Evolutionary conservation across 2,888 invertebrate species (phyloP).

Genomic region (Phaonia tiefii): DNA sequence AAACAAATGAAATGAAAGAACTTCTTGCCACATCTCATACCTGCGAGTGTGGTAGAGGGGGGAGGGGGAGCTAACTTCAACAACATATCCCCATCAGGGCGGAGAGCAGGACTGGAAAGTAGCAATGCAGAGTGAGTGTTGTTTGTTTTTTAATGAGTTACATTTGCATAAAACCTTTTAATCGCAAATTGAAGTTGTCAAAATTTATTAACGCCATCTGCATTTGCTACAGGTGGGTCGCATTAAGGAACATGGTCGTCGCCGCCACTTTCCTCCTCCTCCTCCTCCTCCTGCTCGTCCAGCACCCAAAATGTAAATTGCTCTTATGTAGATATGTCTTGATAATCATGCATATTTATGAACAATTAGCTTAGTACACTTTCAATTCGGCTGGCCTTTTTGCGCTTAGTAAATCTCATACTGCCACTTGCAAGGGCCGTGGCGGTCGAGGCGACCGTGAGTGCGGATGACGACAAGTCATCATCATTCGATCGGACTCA

Average conservation of each 20-base stretch:
- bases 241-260: neutral
- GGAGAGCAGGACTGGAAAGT: no score
- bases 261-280: neutral
- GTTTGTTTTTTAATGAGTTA: slow-evolving; percentile 59
- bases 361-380: slow-evolving; percentile 54
- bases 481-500: slow-evolving; percentile 28
- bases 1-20: slow-evolving; percentile 42
- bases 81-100: no score
- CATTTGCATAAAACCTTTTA: slow-evolving; percentile 66
- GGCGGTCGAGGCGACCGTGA: slow-evolving; percentile 2
- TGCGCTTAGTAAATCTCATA: neutral
- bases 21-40: neutral
- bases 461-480: slow-evolving; percentile 48
- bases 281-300: neutral
- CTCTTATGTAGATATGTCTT: neutral
- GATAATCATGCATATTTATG: slow-evolving; percentile 45
- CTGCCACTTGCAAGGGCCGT: neutral
- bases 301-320: neutral
- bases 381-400: slow-evolving; percentile 10
- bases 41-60: neutral
- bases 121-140: slow-evolving; percentile 32
- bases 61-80: no score
- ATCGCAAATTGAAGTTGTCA: slow-evolving; percentile 62
- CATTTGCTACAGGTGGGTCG: slow-evolving; percentile 45
- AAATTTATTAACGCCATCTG: slow-evolving; percentile 58